These are phyloP conservation scores for Atethmia centrago DNA, from an alignment of 2,888 invertebrate species.

Conservation along the genomic window DNA sequence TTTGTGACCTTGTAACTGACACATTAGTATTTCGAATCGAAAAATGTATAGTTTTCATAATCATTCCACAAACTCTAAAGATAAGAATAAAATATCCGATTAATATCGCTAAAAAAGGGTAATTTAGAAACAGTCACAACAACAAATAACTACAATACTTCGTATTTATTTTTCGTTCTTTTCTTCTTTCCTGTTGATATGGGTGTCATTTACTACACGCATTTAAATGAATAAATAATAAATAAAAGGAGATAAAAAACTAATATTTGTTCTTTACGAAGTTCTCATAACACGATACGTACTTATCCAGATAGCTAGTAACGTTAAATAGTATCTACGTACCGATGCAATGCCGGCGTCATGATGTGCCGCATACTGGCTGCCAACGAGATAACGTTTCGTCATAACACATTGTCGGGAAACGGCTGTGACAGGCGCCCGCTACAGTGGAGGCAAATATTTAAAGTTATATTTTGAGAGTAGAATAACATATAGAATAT, in stretches of 20 bases:
- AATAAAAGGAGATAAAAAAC: neutral
- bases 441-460: slow-evolving; percentile 52
- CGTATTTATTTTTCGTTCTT: too few species aligned
- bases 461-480: neutral
- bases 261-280: neutral
- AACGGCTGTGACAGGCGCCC: slow-evolving; percentile 49
- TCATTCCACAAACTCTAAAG: too few species aligned
- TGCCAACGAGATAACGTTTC: slow-evolving; percentile 71
- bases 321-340: slow-evolving; percentile 15
- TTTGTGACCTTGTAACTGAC: too few species aligned
- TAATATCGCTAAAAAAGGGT: too few species aligned
- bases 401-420: slow-evolving; percentile 71
- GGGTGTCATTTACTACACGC: too few species aligned
- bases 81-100: too few species aligned
- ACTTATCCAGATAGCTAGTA: neutral
- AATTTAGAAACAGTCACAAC: too few species aligned
- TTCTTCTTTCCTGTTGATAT: too few species aligned
- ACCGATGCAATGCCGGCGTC: slow-evolving; percentile 27
- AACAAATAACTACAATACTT: neutral
- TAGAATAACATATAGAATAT: neutral
- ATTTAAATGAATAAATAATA: too few species aligned
- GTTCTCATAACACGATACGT: neutral
- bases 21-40: too few species aligned
- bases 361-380: slow-evolving; percentile 46
- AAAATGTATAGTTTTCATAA: too few species aligned